These are phyloP conservation scores for Contarinia nasturtii DNA, from an alignment of 1,140 invertebrate genomes.

Conservation along the genomic window DNA sequence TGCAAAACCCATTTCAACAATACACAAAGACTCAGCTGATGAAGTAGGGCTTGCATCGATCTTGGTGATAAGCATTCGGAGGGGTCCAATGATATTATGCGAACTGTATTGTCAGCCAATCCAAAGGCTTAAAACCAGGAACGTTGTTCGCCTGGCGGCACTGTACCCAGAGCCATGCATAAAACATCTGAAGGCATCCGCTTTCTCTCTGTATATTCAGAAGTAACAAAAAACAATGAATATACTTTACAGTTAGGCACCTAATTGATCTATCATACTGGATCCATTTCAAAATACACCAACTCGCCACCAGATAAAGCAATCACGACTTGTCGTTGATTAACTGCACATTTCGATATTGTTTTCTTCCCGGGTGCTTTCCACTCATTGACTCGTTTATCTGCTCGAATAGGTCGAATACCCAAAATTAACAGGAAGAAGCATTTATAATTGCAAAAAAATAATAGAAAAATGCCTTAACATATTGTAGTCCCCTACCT, in stretches of 20 bases:
- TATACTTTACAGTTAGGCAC: neutral
- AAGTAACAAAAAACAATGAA: slow-evolving; percentile 3
- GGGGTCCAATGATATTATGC: slow-evolving; percentile 94
- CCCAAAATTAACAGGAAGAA: too few species aligned
- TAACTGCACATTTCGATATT: slow-evolving; percentile 95
- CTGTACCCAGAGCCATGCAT: slow-evolving; percentile 94
- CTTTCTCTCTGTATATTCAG: slow-evolving; percentile 94
- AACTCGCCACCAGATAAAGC: slow-evolving; percentile 93
- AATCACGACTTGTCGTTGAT: slow-evolving; percentile 96
- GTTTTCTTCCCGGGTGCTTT: slow-evolving; percentile 93
- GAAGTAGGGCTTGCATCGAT: slow-evolving; percentile 91
- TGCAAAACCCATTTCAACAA: slow-evolving; percentile 68
- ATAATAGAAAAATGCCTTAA: too few species aligned
- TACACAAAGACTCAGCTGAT: slow-evolving; percentile 87
- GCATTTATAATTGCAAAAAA: too few species aligned
- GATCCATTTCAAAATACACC: slow-evolving; percentile 99
- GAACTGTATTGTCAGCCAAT: slow-evolving; percentile 87
- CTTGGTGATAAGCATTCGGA: slow-evolving; percentile 79
- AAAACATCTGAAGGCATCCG: slow-evolving; percentile 94
- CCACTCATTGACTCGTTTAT: slow-evolving; percentile 98
- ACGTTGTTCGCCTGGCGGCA: slow-evolving; percentile 85
- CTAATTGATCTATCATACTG: slow-evolving; percentile 32
- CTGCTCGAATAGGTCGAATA: slow-evolving; percentile 92
- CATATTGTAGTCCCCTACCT: too few species aligned
- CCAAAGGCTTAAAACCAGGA: slow-evolving; percentile 96